Evolutionary conservation across 2,888 invertebrate species (phyloP), one percentile per base, ranked within the genome.

Genomic region (Catocala nupta): DNA sequence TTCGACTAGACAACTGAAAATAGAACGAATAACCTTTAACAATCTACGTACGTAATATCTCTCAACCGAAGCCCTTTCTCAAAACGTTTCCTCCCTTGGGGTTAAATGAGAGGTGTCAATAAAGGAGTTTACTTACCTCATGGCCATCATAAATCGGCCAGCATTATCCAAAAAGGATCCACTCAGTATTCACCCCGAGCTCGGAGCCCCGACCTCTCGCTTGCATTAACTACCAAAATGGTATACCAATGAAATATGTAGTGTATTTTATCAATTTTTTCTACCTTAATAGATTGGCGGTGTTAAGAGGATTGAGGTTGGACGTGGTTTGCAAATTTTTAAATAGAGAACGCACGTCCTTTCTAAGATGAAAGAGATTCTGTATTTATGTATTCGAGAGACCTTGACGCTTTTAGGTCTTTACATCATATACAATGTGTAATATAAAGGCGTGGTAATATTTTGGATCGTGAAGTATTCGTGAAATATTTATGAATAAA

Each of bases 171-270:
- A 67, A 71, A 71, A 63, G 73, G 68, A 62, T 68, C 70, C 67
- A 60, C 59, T 75, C 59, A n/a, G 64, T 77, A 80, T 80, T 80
- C 80, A 73, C 43, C 49, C 8, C 11, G 10, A 62, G 66, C 34
- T n/a, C 50, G 10, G 25, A 47, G 45, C 54, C 11, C 2, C 44
- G 53, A 56, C 66, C 73, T 65, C 59, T 47, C 54, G 25, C 65
- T 59, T 67, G 73, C 75, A 77, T 77, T 77, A 73, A 71, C 73
- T 59, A 66, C 48, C 39, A 55, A 61, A 64, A 54, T 60, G 63
- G 64, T 64, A 63, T 43, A 60, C 60, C 70, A 66, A 73, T 77
- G 66, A 78, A 78, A 74, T 74, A 78, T 78, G 70, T 72, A 73
- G 55, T 64, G 57, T 64, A 50, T 73, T 77, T 72, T 77, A 75